Evolutionary conservation across 2,113 vertebrate genomes (phyloP).

Genomic region (Scophthalmus maximus): DNA sequence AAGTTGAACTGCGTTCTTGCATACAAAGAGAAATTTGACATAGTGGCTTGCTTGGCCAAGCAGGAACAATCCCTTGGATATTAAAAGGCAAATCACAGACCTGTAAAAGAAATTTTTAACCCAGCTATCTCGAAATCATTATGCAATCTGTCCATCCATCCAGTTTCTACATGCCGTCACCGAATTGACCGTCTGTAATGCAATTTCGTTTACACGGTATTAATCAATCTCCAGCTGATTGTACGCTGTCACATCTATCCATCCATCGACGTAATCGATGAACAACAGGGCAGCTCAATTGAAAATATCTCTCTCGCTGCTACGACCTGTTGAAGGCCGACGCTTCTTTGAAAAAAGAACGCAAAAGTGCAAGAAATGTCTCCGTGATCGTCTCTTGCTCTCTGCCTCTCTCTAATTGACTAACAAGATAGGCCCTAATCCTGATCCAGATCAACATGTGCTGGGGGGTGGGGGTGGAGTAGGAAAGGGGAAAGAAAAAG

Average conservation of each 20-base stretch:
- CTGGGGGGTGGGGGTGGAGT: neutral
- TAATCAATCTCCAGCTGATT: too few species aligned
- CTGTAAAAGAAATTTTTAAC: too few species aligned
- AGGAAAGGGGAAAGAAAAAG: neutral
- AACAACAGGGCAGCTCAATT: too few species aligned
- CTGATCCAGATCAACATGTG: conserved; percentile 57
- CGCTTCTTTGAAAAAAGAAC: neutral
- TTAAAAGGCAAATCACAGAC: too few species aligned
- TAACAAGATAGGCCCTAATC: conserved; percentile 64
- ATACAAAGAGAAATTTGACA: neutral
- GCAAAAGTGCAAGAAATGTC: neutral
- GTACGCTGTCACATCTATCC: too few species aligned
- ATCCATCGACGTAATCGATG: too few species aligned
- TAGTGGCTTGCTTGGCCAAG: neutral
- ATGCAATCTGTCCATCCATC: neutral
- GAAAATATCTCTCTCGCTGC: neutral
- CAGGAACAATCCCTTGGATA: neutral
- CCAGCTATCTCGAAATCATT: too few species aligned
- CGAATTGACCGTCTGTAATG: too few species aligned
- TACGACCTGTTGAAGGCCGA: neutral
- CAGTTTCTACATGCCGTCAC: neutral
- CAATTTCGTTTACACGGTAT: too few species aligned
- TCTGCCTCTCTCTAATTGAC: conserved; percentile 46
- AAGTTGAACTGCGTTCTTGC: neutral
- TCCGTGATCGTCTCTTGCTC: neutral